These are phyloP conservation scores for Toxotes chatareus DNA, from an alignment of 2,113 vertebrate species.

Conservation along the genomic window DNA sequence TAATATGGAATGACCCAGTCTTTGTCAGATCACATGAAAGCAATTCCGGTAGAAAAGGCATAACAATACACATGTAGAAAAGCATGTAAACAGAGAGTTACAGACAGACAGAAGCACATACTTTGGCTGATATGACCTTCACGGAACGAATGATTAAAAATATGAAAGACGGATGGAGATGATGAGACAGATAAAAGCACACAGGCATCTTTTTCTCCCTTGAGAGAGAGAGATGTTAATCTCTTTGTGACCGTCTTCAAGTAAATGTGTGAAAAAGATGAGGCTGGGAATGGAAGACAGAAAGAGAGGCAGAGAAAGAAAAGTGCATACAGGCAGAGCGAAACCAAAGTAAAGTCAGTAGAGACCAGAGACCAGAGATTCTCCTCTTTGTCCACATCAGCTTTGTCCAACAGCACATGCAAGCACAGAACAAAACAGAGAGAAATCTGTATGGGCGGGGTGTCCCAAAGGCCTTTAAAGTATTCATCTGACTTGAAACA, in stretches of 20 bases:
- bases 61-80: background rate
- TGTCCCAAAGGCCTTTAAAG: slow-evolving; percentile 52
- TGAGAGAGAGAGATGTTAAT: slow-evolving; percentile 39
- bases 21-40: slow-evolving; percentile 51
- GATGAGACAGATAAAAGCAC: slow-evolving; percentile 36
- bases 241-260: slow-evolving; percentile 45
- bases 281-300: background rate
- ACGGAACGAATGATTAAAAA: slow-evolving; percentile 29
- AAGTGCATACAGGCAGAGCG: slow-evolving; percentile 13
- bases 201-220: slow-evolving; percentile 17
- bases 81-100: background rate
- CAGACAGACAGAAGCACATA: background rate
- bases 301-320: background rate
- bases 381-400: slow-evolving; percentile 30
- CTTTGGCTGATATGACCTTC: slow-evolving; percentile 11
- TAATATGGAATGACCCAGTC: slow-evolving; percentile 58
- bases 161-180: slow-evolving; percentile 30
- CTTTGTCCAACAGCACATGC: slow-evolving; percentile 41
- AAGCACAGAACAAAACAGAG: slow-evolving; percentile 21
- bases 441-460: slow-evolving; percentile 44
- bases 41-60: background rate
- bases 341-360: slow-evolving; percentile 22
- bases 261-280: slow-evolving; percentile 12
- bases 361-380: slow-evolving; percentile 28
- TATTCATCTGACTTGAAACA: slow-evolving; percentile 59